Conservation (phyloP, 2,888 invertebrate genomes). For the Drosophila meridionalis region DNA sequence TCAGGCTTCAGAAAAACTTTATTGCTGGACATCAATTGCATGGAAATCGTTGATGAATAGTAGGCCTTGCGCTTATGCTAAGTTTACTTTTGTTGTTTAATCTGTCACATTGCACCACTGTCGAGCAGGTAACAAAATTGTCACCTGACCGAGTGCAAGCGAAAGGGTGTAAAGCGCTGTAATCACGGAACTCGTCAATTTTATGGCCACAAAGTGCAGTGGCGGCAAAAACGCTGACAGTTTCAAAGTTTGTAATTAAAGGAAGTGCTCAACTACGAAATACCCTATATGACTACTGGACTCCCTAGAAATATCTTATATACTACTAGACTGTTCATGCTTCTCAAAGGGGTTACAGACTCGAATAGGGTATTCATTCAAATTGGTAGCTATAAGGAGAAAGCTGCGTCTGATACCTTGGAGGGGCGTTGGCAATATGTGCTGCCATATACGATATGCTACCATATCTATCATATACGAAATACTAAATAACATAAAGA, state of each 20-base stretch:
- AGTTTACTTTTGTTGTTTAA: constrained; percentile 17
- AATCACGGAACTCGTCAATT: constrained; percentile 29
- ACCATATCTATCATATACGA: no score
- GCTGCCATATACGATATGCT: no score
- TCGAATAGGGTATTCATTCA: no score
- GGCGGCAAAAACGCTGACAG: background rate
- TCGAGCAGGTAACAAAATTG: constrained; percentile 11
- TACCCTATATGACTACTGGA: background rate
- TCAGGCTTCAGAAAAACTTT: background rate
- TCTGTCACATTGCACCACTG: constrained; percentile 45
- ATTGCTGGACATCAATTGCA: background rate
- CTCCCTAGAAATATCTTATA: no score
- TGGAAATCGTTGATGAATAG: background rate
- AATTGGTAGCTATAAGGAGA: no score
- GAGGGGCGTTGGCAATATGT: no score
- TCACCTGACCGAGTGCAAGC: background rate
- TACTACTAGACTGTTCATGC: background rate
- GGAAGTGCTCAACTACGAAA: background rate
- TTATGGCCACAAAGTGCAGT: constrained; percentile 12
- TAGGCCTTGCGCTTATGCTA: background rate
- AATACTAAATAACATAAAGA: no score
- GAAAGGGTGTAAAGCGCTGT: background rate
- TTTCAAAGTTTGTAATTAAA: background rate
- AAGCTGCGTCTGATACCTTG: background rate
- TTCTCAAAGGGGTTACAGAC: no score